These are phyloP conservation scores for Watsonalla cultraria DNA, from an alignment of 2,888 invertebrate species.

Conservation along the genomic window DNA sequence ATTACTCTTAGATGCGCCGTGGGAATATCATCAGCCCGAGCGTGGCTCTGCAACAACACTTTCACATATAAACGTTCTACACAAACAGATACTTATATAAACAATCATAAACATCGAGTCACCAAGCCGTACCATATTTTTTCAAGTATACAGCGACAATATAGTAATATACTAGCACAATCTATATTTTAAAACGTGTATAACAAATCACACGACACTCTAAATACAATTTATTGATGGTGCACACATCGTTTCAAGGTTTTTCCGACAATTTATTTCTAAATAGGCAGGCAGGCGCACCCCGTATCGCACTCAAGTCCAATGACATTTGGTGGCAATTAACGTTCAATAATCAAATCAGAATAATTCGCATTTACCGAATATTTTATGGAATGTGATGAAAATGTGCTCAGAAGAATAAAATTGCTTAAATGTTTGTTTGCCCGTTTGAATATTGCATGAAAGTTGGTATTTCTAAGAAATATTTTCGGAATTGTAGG, in stretches of 20 bases:
- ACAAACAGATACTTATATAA: constrained; percentile 61
- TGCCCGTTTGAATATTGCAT: no score
- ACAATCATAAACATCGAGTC: constrained; percentile 43
- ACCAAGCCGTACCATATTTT: constrained; percentile 39
- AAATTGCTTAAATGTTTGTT: no score
- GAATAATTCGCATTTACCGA: not conserved
- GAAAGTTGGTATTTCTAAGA: no score
- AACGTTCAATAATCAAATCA: constrained; percentile 39
- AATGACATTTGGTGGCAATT: constrained; percentile 24
- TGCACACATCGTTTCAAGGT: constrained; percentile 46
- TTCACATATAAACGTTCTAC: constrained; percentile 42
- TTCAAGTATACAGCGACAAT: constrained; percentile 7
- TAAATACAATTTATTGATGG: constrained; percentile 30
- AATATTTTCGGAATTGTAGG: no score
- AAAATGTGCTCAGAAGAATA: no score
- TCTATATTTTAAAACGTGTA: constrained; percentile 13
- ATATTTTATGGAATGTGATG: no score
- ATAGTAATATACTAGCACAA: constrained; percentile 11
- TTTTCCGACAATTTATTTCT: constrained; percentile 33
- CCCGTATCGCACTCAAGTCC: constrained; percentile 15
- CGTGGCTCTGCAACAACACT: constrained; percentile 57
- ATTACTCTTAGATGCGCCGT: constrained; percentile 63
- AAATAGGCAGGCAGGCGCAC: constrained; percentile 30
- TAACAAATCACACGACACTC: constrained; percentile 21
- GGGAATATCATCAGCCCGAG: constrained; percentile 51